phyloP scores from a whole-genome alignment of 2,113 vertebrate species.

The Solenodon paradoxus region DNA sequence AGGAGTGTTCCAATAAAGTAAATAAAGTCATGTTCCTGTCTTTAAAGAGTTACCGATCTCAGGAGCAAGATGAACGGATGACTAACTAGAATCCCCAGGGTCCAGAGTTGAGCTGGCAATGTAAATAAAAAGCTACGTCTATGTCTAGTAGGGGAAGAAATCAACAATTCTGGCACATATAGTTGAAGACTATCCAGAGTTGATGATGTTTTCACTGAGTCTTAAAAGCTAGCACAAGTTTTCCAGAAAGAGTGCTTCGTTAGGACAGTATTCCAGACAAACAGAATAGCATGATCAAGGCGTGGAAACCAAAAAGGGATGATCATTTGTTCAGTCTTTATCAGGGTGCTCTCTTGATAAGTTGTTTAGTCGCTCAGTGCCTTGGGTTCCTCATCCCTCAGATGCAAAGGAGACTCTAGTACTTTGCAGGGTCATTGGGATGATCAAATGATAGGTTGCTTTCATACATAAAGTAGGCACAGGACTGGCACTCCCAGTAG shows the following conservation, averaged over 20 bases:
- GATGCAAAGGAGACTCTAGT: background rate
- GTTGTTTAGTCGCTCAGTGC: background rate
- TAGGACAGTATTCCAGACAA: background rate
- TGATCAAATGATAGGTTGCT: background rate
- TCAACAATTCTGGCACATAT: background rate
- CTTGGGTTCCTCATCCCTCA: background rate
- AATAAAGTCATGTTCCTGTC: background rate
- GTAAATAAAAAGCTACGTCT: background rate
- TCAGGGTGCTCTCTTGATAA: background rate
- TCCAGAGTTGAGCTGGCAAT: background rate
- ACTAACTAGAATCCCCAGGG: background rate
- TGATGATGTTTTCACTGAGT: background rate
- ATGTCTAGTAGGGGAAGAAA: background rate
- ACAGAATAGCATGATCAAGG: background rate
- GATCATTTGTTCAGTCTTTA: background rate
- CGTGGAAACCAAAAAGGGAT: background rate
- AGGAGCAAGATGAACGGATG: background rate
- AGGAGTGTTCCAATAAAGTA: background rate
- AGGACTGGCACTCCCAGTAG: background rate
- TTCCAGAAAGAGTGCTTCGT: background rate
- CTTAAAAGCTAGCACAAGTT: background rate
- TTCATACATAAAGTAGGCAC: background rate
- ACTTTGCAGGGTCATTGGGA: background rate
- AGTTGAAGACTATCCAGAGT: background rate
- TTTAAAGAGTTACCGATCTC: background rate